These are phyloP conservation scores for Morelia viridis DNA, from an alignment of 2,797 vertebrate genomes.

Conservation along the genomic window DNA sequence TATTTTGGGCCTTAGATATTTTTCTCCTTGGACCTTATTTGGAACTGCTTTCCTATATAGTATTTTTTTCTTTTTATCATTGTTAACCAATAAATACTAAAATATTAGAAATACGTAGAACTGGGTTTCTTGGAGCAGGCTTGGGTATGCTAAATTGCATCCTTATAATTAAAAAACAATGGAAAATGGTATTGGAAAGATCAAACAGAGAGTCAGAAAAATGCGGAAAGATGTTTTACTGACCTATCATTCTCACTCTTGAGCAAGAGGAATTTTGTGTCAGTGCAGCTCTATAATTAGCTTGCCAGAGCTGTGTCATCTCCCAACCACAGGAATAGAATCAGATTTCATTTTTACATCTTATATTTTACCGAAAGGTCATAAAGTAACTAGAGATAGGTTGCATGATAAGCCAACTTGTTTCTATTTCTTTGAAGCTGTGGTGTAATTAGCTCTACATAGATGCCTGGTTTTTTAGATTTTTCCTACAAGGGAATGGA, in stretches of 20 bases:
- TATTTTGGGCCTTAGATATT: conserved; percentile 2
- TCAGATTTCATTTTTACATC: conserved; percentile 9
- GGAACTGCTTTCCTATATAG: conserved; percentile 5
- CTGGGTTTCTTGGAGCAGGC: background rate
- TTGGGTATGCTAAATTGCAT: background rate
- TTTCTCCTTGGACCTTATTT: background rate
- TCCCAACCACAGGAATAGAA: background rate
- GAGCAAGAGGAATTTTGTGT: background rate
- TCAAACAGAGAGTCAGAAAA: conserved; percentile 4
- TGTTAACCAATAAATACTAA: background rate
- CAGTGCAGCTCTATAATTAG: background rate
- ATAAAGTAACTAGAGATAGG: conserved; percentile 32
- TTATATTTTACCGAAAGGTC: conserved; percentile 12
- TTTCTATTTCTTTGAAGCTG: conserved; percentile 43
- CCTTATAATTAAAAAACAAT: background rate
- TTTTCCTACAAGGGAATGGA: conserved; percentile 11
- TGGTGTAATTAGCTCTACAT: background rate
- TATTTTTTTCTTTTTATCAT: background rate
- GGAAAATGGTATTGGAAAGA: conserved; percentile 4
- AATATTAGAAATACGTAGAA: conserved; percentile 4
- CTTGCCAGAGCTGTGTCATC: background rate
- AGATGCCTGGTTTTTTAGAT: background rate
- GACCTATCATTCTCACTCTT: conserved; percentile 7
- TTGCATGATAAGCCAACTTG: conserved; percentile 29
- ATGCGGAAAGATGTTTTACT: background rate